Evolutionary conservation across 2,113 vertebrate genomes (phyloP), one percentile per base, ranked within the genome.

Genomic region (Pelecanoides urinatrix): DNA sequence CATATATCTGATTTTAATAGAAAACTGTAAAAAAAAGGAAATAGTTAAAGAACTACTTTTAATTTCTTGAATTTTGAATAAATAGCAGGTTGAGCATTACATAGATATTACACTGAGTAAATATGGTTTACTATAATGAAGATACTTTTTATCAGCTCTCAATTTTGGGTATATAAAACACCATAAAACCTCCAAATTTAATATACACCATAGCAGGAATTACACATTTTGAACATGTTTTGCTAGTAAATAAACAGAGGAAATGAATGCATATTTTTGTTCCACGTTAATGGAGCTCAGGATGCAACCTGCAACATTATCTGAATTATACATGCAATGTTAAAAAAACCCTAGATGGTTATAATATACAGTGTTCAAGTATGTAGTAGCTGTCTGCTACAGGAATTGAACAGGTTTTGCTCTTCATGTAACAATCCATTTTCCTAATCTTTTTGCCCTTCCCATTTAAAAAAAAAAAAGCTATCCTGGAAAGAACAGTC

Each of bases 291-390:
- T 12, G 30, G 38, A 50, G 53, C 49, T 86, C 38, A 53, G 34
- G 50, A 66, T 13, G 61, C 12, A 81, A 85, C 27, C 8, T 47
- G 50, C 17, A 92, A 58, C 5, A 55, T 42, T 56, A 61, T 78
- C 61, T 88, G 38, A 85, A 47, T 52, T 52, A 61, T 7, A 68
- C 3, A 52, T 29, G 9, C 20, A 36, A 92, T 36, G 17, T 74
- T n/a, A 8, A 63, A 73, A n/a, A 40, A 0, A 0, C 20, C 27
- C 6, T 8, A 27, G 9, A 68, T 1, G 27, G 30, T n/a, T 75
- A 52, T 4, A 67, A 18, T 27, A 49, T 20, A 14, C 20, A 75
- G 9, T 22, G 85, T 36, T 53, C 21, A 77, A 91, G 47, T 34
- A 82, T 6, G 13, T 13, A 68, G 11, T 3, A 77, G 58, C 10